A percentile compares a stretch with the other conserved stretches of the same genome.
These are phyloP conservation scores for Notamacropus eugenii DNA, from an alignment of 2,797 vertebrate genomes.

Conservation along the genomic window DNA sequence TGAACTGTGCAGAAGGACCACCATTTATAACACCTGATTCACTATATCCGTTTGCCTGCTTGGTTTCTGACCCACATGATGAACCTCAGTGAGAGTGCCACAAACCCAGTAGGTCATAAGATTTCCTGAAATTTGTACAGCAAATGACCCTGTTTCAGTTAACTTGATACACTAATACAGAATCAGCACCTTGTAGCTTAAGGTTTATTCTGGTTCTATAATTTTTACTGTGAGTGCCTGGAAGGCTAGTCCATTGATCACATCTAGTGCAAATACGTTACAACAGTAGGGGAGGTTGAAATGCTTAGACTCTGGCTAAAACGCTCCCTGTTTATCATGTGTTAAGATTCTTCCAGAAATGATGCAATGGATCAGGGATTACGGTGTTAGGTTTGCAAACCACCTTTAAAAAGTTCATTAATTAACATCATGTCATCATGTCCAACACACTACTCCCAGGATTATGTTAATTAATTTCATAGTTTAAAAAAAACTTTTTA, in stretches of 20 bases:
- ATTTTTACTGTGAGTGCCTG: slow-evolving; percentile 73
- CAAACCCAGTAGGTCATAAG: slow-evolving; percentile 29
- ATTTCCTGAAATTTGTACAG: background rate
- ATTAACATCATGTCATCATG: slow-evolving; percentile 76
- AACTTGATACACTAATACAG: slow-evolving; percentile 48
- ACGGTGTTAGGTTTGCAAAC: slow-evolving; percentile 73
- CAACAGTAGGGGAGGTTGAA: slow-evolving; percentile 73
- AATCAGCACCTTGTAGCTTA: background rate
- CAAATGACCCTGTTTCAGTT: slow-evolving; percentile 48
- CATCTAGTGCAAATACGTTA: slow-evolving; percentile 40
- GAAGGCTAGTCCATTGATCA: slow-evolving; percentile 65
- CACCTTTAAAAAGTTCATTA: slow-evolving; percentile 73
- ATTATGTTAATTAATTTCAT: slow-evolving; percentile 73
- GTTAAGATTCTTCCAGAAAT: slow-evolving; percentile 74
- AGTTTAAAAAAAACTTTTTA: slow-evolving; percentile 51
- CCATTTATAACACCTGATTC: slow-evolving; percentile 67
- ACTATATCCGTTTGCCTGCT: background rate
- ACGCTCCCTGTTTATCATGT: slow-evolving; percentile 73
- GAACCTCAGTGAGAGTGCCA: slow-evolving; percentile 41
- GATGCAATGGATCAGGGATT: slow-evolving; percentile 70
- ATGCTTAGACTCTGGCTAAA: slow-evolving; percentile 77
- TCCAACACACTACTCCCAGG: slow-evolving; percentile 73
- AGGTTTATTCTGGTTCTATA: slow-evolving; percentile 65
- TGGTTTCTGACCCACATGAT: slow-evolving; percentile 51
- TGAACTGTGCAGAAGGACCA: background rate